Conservation (phyloP, 2,113 vertebrate genomes). For the Tupaia tana region DNA sequence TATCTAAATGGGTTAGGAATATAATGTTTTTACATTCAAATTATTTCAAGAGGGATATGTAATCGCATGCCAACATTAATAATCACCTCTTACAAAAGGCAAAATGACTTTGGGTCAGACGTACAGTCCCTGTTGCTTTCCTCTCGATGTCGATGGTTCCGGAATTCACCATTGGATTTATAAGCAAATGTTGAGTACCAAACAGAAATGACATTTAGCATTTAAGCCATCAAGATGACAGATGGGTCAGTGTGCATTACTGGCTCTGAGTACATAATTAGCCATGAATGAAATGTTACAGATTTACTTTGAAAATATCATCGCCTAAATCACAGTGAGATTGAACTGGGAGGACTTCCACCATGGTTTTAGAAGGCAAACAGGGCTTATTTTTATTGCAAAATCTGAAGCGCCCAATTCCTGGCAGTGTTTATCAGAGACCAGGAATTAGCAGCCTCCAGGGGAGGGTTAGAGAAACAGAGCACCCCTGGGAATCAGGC, state of each 20-base stretch:
- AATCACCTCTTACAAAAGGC: background rate
- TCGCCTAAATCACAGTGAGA: conserved; percentile 27
- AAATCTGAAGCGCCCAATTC: conserved; percentile 62
- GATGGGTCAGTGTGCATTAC: background rate
- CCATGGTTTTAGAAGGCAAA: conserved; percentile 61
- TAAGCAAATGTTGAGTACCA: background rate
- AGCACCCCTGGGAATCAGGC: background rate
- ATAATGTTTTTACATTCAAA: conserved; percentile 10
- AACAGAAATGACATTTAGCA: background rate
- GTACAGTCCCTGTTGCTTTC: background rate
- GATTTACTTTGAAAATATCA: conserved; percentile 49
- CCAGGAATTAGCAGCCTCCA: conserved; percentile 58
- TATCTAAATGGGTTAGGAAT: background rate
- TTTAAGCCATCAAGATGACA: background rate
- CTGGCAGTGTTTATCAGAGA: conserved; percentile 63
- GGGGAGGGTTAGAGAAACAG: conserved; percentile 28
- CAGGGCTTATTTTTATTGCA: conserved; percentile 62
- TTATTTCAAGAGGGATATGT: conserved; percentile 17
- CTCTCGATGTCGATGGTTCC: background rate
- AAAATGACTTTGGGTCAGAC: background rate
- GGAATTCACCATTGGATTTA: background rate
- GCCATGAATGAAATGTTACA: conserved; percentile 3
- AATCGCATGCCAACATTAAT: background rate
- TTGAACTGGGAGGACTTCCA: conserved; percentile 27
- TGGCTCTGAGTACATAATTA: background rate